Conservation (phyloP, 1,140 invertebrate species). For the Solenopsis fugax region DNA sequence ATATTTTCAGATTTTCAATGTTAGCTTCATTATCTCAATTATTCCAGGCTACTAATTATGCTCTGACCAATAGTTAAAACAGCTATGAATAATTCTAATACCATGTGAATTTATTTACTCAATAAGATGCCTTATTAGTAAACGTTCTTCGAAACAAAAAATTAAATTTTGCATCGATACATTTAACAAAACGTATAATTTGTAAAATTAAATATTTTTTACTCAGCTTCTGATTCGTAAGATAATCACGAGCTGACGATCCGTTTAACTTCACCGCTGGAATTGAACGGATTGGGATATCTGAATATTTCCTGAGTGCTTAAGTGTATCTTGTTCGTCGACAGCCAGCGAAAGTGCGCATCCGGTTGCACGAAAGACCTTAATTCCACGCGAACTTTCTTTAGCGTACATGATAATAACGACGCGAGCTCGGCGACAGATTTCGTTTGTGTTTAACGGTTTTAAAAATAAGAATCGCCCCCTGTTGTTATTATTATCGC, state of each 20-base stretch:
- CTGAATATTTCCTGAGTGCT: conserved; percentile 43
- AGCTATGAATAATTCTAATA: not conserved
- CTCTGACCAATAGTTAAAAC: not conserved
- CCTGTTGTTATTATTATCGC: conserved; percentile 84
- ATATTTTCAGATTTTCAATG: conserved; percentile 8
- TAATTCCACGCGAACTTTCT: conserved; percentile 71
- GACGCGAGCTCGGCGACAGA: conserved; percentile 57
- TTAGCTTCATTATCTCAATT: not conserved
- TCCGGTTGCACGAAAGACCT: conserved; percentile 60
- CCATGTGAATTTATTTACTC: not conserved
- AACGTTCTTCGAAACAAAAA: not conserved
- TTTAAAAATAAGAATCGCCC: conserved; percentile 80
- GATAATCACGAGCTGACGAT: not conserved
- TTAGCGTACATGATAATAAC: conserved; percentile 73
- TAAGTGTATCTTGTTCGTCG: conserved; percentile 32
- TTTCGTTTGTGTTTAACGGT: conserved; percentile 79
- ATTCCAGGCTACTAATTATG: not conserved
- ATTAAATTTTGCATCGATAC: not conserved
- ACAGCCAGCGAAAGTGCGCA: conserved; percentile 64
- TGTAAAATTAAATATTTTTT: not conserved
- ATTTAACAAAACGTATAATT: not conserved
- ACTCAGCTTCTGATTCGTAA: not conserved
- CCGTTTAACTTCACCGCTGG: not conserved
- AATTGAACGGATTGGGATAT: not conserved
- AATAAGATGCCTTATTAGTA: not conserved